Evolutionary conservation across 2,888 invertebrate genomes (phyloP).

Genomic region (Drosophila melanosoma): DNA sequence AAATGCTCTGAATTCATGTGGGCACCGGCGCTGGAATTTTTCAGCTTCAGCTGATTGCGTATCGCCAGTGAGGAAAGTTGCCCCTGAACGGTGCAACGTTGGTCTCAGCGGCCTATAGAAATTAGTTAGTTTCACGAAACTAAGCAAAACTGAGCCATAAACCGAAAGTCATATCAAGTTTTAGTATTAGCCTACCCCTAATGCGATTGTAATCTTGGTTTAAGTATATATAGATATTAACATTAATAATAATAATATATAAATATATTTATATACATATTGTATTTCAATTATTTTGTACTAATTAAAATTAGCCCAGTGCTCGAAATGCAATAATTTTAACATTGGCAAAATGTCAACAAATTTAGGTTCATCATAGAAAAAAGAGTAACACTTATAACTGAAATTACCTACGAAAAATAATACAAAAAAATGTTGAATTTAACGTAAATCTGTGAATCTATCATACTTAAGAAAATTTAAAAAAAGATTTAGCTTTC

Average conservation of each 20-base stretch:
- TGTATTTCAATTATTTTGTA: not conserved
- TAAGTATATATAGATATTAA: too few species aligned
- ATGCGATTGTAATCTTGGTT: not conserved
- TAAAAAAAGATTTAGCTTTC: not conserved
- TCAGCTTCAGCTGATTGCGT: conserved; percentile 55
- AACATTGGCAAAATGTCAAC: too few species aligned
- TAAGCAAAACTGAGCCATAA: conserved; percentile 4
- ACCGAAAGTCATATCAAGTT: not conserved
- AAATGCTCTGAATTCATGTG: conserved; percentile 78
- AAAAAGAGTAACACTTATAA: not conserved
- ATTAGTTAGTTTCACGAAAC: conserved; percentile 24
- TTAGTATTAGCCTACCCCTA: not conserved
- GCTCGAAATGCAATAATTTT: not conserved
- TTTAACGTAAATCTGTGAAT: not conserved
- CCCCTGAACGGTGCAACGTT: conserved; percentile 16
- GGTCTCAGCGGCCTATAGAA: conserved; percentile 19
- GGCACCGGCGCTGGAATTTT: conserved; percentile 59
- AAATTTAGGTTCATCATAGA: not conserved
- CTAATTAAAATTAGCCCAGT: not conserved
- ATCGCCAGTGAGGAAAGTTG: conserved; percentile 41
- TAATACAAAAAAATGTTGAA: not conserved
- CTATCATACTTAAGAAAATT: not conserved
- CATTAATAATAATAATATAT: too few species aligned
- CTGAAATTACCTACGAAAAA: not conserved
- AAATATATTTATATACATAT: too few species aligned